These are phyloP conservation scores for Troilus luridus DNA, from an alignment of 2,888 invertebrate genomes.

Conservation along the genomic window DNA sequence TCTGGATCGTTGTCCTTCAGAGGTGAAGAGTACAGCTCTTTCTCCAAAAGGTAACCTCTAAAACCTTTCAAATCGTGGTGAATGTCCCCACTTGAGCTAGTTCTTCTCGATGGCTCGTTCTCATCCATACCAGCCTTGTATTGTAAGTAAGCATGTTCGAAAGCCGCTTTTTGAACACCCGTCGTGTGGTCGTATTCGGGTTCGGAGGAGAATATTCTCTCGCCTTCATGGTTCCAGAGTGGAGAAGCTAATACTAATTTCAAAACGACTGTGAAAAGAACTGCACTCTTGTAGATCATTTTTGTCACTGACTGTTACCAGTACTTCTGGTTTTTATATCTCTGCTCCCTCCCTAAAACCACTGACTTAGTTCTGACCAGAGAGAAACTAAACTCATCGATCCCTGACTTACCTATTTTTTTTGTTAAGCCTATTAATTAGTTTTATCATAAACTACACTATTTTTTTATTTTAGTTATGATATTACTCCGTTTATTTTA, in stretches of 20 bases:
- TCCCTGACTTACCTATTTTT: not conserved
- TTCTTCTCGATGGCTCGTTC: constrained; percentile 70
- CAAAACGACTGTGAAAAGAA: not conserved
- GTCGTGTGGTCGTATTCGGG: constrained; percentile 67
- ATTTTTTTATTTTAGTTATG: no score
- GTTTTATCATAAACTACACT: no score
- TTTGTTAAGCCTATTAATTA: not conserved
- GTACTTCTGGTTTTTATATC: not conserved
- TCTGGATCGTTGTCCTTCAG: not conserved
- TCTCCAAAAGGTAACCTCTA: not conserved
- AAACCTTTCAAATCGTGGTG: not conserved
- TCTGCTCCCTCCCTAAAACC: not conserved
- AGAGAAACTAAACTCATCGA: not conserved
- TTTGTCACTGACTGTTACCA: not conserved
- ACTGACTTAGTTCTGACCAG: not conserved
- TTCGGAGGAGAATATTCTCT: constrained; percentile 66
- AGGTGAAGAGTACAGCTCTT: not conserved
- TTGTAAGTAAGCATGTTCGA: not conserved
- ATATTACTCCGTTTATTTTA: no score
- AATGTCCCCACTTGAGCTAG: constrained; percentile 67
- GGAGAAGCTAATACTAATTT: not conserved
- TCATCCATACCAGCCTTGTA: not conserved
- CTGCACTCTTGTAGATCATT: not conserved
- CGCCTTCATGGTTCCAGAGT: not conserved
- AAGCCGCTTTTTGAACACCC: constrained; percentile 66